phyloP scores from a whole-genome alignment of 2,888 invertebrate species.

The Palloptera scutellata region DNA sequence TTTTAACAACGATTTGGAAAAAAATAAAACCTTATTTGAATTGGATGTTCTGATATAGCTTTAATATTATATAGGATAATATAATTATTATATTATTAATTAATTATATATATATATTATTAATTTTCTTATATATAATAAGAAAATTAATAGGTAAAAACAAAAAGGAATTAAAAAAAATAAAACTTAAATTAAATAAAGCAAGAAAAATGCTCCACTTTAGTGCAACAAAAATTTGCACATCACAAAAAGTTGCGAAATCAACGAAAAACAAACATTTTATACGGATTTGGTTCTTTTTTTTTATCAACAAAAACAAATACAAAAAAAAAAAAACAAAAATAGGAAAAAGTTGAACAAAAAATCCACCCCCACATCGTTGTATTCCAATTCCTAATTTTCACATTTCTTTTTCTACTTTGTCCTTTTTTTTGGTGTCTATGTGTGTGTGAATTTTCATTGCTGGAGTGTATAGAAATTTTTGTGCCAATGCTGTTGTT shows the following conservation, averaged over 20 bases:
- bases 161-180: not conserved
- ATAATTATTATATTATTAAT: no score
- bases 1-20: no score
- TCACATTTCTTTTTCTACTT: not conserved
- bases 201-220: conserved; percentile 15
- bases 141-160: not conserved
- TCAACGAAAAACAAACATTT: conserved; percentile 32
- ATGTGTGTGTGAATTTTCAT: not conserved
- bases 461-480: conserved; percentile 28
- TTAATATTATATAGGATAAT: no score
- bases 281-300: conserved; percentile 13
- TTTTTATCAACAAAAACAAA: conserved; percentile 16
- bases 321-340: conserved; percentile 6
- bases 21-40: no score
- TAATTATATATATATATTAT: no score
- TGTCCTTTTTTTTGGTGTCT: not conserved
- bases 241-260: conserved; percentile 32
- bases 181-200: conserved; percentile 7
- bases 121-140: no score
- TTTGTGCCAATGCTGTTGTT: conserved; percentile 28
- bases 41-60: no score
- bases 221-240: conserved; percentile 33
- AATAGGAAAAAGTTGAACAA: no score
- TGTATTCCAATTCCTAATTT: conserved; percentile 15
- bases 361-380: not conserved